Base-by-base conservation (phyloP, 2,113 vertebrate species). In the Podarcis muralis region DNA sequence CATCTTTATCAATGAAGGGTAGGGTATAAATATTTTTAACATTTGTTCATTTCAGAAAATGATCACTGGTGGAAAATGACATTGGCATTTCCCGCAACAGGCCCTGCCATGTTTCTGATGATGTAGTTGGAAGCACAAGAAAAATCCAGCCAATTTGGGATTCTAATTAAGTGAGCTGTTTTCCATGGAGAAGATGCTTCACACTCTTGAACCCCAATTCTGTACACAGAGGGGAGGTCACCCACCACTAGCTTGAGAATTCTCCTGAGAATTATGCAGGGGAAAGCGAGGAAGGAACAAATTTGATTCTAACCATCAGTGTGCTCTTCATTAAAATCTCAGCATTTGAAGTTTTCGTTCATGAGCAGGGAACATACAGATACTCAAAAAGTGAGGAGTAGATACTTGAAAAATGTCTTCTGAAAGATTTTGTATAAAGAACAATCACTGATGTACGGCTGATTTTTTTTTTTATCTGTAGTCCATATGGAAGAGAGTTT, bases 341-440 rank as follows among this genome's bases (percentile, higher is more conserved):
- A 40, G 1, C 32, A 7, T 76, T 86, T 86, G 37, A 35, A 87
- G 75, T 11, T 16, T 18, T 84, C n/a, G 27, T 59, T 6, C 2
- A 59, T 40, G 11, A 77, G 11, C 68, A 81, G 71, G 30, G 78
- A 91, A 32, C 66, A 2, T 76, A 65, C 90, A 30, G 74, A 3
- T 65, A 59, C 66, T 79, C 88, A 82, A 85, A 5, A 0, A 3
- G 59, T 15, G 59, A 8, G 59, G 59, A 20, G 18, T 12, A 86
- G 1, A 7, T 82, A 3, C 13, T 88, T 89, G 77, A 40, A 87
- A 80, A 66, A 91, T 74, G 85, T 77, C 37, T 91, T 87, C 40
- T 85, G n/a, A 83, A 91, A 35, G 83, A 0, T 0, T 71, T 74
- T 68, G 30, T 72, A 12, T 86, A 83, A 85, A 78, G 68, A 92